Evolutionary conservation across 2,888 invertebrate species (phyloP), one percentile per base, ranked within the genome.

Genomic region (Arenicola marina): DNA sequence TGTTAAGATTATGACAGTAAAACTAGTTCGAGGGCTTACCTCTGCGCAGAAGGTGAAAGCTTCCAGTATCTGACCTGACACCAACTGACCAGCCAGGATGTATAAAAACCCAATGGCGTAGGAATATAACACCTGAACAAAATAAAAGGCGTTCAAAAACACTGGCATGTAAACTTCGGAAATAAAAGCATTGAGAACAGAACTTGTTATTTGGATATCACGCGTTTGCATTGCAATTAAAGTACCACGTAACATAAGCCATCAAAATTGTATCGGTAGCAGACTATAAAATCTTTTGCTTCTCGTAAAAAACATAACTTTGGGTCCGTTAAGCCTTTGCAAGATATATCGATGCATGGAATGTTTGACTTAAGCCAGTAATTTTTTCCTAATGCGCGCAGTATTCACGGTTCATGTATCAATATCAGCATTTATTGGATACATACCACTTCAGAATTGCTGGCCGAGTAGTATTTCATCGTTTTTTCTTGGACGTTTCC

Each of bases 401-500:
- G 38, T 38, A 38, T 38, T 38, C 11, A 38, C 11, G 11, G 18
- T 38, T 11, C 18, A 11, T 18, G 11, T 15, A 38, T 11, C 18
- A 15, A 38, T 38, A 38, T 18, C 38, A 38, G 18, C 18, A 11
- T 38, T 38, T 38, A 38, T 15, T 38, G 11, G 11, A 38, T 38
- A 38, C 18, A 15, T 38, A 86, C 95, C 54, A 97, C 91, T 87
- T 97, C 96, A 68, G 92, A 91, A 83, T 93, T 95, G 0, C 90
- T 86, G 0, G 93, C 93, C 67, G 89, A 88, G 78, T 90, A 88
- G 66, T 88, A 88, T 75, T 91, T 92, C 91, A 98, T 94, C 0
- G 91, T 90, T 80, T 95, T 95, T 82, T 98, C 97, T 84, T 98
- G 97, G 0, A 96, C 91, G 85, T 98, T 98, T 26, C 97, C 97